Base-by-base conservation (phyloP, 2,888 invertebrate genomes). In the Andrena praecox region DNA sequence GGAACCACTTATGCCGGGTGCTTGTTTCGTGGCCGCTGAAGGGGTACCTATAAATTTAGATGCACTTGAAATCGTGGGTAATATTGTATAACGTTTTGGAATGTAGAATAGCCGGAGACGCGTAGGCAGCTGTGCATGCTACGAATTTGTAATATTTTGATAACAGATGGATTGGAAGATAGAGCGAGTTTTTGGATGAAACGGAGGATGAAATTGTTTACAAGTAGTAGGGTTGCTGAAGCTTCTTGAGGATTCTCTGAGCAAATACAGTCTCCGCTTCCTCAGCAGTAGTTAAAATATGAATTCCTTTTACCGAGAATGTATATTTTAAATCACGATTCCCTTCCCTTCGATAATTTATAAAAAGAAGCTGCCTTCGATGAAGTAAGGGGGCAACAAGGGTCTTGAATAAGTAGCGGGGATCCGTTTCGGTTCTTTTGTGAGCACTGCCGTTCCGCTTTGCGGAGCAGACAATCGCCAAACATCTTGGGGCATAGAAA, bases 341-440 rank as follows among this genome's bases (percentile, higher is more conserved):
- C 50, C 35, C 42, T 48, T n/a, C 24, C 27, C 29, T 2, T 66
- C 59, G 6, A 33, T 31, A 48, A 35, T 35, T 20, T 2, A 10
- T 27, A n/a, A 27, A 24, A 1, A 54, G 52, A 68, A 2, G 20
- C 24, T 31, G 35, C 27, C 42, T 20, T 48, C 31, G 54, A 48
- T 54, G 31, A 73, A 27, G 35, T 8, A 20, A 33, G n/a, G 60
- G 29, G n/a, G 12, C 62, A n/a, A 62, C 62, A 27, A 77, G 31
- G 12, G 24, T 42, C 5, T 8, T 31, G 75, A 67, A 76, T 52
- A 67, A 31, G 24, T 62, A 54, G 52, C 60, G 2, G 52, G 76
- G 54, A 52, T 72, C 29, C 24, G 8, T 66, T 69, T 63, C 29
- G 62, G n/a, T 56, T 68, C 48, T 42, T 63, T 48, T n/a, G 42